Evolutionary conservation across 2,888 invertebrate species (phyloP).

Genomic region (Metallyticus violacea): DNA sequence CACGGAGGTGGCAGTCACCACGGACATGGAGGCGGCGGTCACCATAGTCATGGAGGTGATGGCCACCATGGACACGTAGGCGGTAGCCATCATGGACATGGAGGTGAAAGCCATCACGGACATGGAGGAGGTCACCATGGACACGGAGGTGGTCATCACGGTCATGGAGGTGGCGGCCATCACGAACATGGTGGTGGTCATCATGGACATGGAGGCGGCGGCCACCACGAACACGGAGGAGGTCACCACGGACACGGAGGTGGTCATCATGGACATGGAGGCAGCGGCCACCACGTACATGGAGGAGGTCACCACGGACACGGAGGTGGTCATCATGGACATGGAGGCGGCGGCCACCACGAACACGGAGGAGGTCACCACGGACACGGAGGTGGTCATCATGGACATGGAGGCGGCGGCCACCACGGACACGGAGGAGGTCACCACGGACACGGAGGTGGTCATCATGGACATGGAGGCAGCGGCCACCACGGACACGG

Average conservation of each 20-base stretch:
- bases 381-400: background rate
- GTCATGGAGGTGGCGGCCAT: background rate
- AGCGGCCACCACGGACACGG: background rate
- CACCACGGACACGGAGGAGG: background rate
- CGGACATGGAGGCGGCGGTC: background rate
- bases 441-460: background rate
- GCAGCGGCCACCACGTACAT: background rate
- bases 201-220: background rate
- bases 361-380: background rate
- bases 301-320: constrained; percentile 3
- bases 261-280: background rate
- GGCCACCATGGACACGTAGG: background rate
- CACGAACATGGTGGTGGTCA: background rate
- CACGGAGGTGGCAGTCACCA: background rate
- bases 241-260: background rate
- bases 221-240: background rate
- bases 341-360: background rate
- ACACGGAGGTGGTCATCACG: constrained; percentile 3
- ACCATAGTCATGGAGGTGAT: background rate
- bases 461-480: background rate
- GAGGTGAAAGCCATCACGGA: background rate
- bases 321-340: background rate
- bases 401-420: background rate
- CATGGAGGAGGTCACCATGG: background rate
- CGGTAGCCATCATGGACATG: background rate